Evolutionary conservation across 1,140 invertebrate species (phyloP), one percentile per base, ranked within the genome.

Genomic region (Drosophila bifasciata): DNA sequence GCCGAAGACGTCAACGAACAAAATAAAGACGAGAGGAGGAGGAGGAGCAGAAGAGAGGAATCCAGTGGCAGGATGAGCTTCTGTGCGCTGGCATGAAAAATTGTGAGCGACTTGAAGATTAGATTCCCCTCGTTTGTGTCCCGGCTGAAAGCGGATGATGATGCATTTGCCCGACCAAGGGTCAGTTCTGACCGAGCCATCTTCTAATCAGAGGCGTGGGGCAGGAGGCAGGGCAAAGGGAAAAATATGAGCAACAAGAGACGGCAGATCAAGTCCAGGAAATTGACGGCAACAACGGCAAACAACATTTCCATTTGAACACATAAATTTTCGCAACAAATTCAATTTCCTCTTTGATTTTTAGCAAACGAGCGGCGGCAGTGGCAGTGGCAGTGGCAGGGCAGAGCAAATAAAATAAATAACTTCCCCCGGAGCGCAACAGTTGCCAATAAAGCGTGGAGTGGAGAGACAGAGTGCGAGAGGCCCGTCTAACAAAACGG

Each of bases 331-430:
- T 88, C 75, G 63, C 83, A 88, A 88, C 83, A 81, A 88, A 88
- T 88, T 88, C 83, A 88, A 88, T 88, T 88, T 88, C 83, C 83
- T 88, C 83, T 83, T 88, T 88, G 83, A 88, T 88, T 88, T 73
- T 88, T 79, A 79, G 83, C 78, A 88, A 88, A 70, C 83, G 78
- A 88, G 77, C 72, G 69, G 69, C 60, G 55, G 46, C 52, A 59
- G 55, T 23, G 46, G 68, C 49, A 51, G 52, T 45, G 57, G 32
- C 43, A 41, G 45, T 9, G 16, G 16, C 17, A 46, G 44, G 21
- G 68, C 48, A 71, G 57, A 59, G 83, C 78, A 88, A 88, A 88
- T 88, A 88, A 88, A 88, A 88, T 88, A 88, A 88, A 88, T 88
- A 88, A 88, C 83, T 88, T 88, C 67, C 78, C 71, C 62, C 55